phyloP scores from a whole-genome alignment of 1,140 invertebrate genomes.

The Drepana arcuata region DNA sequence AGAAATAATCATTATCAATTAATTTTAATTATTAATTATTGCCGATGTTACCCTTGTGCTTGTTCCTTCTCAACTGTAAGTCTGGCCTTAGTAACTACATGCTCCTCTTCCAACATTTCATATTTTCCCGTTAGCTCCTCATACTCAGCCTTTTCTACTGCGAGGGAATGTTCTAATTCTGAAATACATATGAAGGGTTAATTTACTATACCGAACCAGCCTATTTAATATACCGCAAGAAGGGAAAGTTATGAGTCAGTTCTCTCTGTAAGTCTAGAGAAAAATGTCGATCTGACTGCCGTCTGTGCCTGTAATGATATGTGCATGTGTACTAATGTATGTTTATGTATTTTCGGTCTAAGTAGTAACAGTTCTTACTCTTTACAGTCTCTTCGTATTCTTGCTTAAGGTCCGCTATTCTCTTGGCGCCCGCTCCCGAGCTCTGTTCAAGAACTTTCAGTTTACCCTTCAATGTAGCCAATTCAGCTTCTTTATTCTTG shows the following conservation, averaged over 20 bases:
- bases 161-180: constrained; percentile 79
- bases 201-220: too few relatives aligned
- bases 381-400: constrained; percentile 78
- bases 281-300: too few relatives aligned
- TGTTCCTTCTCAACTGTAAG: constrained; percentile 84
- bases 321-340: too few relatives aligned
- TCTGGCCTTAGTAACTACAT: constrained; percentile 83
- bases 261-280: too few relatives aligned
- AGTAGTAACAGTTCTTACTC: too few relatives aligned
- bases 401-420: constrained; percentile 77
- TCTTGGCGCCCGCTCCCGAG: constrained; percentile 74
- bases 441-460: constrained; percentile 75
- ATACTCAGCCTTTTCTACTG: constrained; percentile 79
- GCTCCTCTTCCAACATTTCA: constrained; percentile 87
- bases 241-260: too few relatives aligned
- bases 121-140: constrained; percentile 86
- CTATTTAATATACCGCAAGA: too few relatives aligned
- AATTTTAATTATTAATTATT: too few relatives aligned
- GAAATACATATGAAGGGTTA: too few relatives aligned
- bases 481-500: constrained; percentile 78
- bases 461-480: constrained; percentile 77
- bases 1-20: too few relatives aligned
- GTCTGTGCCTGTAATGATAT: too few relatives aligned
- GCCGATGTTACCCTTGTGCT: constrained; percentile 63
- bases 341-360: too few relatives aligned